Evolutionary conservation across 2,888 invertebrate species (phyloP).

Genomic region (Eupithecia subfuscata): DNA sequence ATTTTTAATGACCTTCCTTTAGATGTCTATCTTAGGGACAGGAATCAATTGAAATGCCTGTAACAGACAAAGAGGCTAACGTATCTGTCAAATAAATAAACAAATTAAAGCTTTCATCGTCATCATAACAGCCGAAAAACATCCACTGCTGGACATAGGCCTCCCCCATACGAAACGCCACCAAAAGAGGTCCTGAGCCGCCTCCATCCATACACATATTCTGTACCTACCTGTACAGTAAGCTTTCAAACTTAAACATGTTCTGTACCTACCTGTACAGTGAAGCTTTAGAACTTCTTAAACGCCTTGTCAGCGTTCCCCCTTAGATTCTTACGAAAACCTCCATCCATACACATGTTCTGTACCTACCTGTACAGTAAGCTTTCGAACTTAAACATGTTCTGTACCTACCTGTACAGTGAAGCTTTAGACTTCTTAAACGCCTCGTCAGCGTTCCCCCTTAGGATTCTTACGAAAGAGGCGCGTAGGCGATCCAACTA

Average conservation of each 20-base stretch:
- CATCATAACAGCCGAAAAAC: neutral
- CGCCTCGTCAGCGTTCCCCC: constrained; percentile 26
- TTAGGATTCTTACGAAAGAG: constrained; percentile 42
- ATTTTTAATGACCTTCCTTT: neutral
- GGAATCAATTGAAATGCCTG: neutral
- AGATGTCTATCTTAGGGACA: neutral
- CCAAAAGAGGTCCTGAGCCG: neutral
- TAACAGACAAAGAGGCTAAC: neutral
- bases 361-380: no score
- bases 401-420: neutral
- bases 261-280: neutral
- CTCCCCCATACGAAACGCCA: neutral
- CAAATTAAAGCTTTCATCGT: neutral
- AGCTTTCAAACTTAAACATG: no score
- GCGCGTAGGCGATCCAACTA: constrained; percentile 42
- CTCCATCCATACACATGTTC: no score
- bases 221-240: no score
- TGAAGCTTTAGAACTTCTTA: neutral
- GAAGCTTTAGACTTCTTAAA: constrained; percentile 10
- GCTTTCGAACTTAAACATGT: no score
- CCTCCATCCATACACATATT: neutral
- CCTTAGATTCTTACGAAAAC: constrained; percentile 44
- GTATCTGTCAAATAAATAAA: neutral
- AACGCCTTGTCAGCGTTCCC: constrained; percentile 26
- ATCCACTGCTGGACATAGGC: neutral